A percentile compares a stretch with the other conserved stretches of the same genome.
Conservation (phyloP, 2,888 invertebrate genomes). For the Helicoverpa assulta region DNA sequence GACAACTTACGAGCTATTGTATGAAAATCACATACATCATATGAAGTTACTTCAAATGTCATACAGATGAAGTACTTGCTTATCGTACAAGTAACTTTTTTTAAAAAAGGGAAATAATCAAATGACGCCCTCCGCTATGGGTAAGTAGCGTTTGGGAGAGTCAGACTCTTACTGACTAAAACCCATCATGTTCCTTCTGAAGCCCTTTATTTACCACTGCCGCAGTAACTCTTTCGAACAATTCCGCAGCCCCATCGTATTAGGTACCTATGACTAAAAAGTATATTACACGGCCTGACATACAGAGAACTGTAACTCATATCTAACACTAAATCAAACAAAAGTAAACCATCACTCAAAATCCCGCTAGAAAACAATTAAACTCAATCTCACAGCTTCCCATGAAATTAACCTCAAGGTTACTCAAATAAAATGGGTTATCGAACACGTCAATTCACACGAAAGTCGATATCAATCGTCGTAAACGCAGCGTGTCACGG, state of each 20-base stretch:
- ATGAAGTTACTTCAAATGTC: conserved; percentile 49
- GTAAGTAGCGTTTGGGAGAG: no score
- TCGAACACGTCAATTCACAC: conserved; percentile 57
- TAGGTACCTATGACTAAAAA: no score
- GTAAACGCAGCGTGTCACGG: conserved; percentile 36
- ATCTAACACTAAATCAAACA: neutral
- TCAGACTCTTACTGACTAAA: no score
- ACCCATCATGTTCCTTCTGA: no score
- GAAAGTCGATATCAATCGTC: conserved; percentile 52
- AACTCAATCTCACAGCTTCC: conserved; percentile 65
- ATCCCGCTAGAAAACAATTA: conserved; percentile 57
- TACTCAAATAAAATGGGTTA: conserved; percentile 62
- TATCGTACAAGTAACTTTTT: no score
- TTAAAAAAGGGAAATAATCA: no score
- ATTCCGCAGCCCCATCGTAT: no score
- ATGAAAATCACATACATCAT: conserved; percentile 62
- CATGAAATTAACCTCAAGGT: conserved; percentile 71
- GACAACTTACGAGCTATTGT: conserved; percentile 61
- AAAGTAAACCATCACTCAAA: neutral
- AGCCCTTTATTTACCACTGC: no score
- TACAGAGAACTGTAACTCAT: no score
- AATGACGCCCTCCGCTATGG: no score
- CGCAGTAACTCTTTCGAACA: no score
- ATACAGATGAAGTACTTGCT: conserved; percentile 28
- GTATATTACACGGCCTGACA: no score